Percentiles rank a stretch among this genome's conserved stretches.
phyloP scores from a whole-genome alignment of 1,140 invertebrate genomes.

The Apis mellifera region DNA sequence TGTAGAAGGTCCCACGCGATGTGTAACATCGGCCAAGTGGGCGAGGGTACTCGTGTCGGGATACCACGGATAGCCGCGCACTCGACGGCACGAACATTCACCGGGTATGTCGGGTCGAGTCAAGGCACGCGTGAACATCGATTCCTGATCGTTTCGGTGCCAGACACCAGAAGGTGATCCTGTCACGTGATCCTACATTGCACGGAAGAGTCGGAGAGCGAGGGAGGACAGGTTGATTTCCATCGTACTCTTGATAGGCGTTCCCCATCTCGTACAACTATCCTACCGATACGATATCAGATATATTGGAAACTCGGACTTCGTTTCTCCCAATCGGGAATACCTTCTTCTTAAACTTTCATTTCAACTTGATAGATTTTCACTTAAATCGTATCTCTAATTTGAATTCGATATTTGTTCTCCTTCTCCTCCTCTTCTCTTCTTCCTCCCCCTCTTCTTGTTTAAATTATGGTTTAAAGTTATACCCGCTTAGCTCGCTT shows the following conservation, averaged over 20 bases:
- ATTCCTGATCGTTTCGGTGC: conserved; percentile 53
- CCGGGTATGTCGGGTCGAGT: conserved; percentile 37
- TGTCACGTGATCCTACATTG: conserved; percentile 49
- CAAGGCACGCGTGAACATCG: conserved; percentile 52
- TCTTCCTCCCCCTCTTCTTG: neutral
- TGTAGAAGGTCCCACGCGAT: conserved; percentile 40
- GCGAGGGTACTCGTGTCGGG: conserved; percentile 43
- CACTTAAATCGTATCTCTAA: neutral
- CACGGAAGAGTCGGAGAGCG: neutral
- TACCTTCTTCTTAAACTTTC: neutral
- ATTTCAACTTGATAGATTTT: neutral
- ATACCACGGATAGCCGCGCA: conserved; percentile 47
- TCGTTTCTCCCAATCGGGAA: neutral
- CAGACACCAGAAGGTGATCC: conserved; percentile 50
- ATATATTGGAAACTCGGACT: conserved; percentile 1
- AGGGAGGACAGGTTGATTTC: conserved; percentile 30
- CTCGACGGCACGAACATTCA: conserved; percentile 50
- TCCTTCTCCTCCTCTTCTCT: accelerated
- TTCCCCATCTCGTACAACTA: neutral
- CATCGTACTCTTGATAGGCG: conserved; percentile 35
- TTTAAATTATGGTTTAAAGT: neutral
- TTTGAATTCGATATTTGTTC: neutral
- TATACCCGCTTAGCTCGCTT: neutral
- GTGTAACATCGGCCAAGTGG: conserved; percentile 27
- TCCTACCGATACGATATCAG: conserved; percentile 9